Evolutionary conservation across 2,888 invertebrate species (phyloP).

Genomic region (Dryococelus australis): DNA sequence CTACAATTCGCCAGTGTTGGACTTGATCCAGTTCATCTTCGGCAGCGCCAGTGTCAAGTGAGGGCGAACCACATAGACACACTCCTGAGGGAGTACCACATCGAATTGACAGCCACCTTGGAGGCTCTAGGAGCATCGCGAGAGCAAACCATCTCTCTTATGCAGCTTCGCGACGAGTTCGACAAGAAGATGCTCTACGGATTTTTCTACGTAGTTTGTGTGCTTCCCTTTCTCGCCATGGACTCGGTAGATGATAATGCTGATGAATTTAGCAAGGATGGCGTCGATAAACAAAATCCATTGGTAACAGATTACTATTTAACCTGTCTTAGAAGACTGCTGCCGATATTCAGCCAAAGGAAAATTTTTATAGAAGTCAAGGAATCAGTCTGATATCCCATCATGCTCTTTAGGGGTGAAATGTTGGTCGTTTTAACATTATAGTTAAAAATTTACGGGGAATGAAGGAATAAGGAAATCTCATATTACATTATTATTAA

Average conservation of each 20-base stretch:
- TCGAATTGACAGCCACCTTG: neutral
- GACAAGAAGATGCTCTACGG: neutral
- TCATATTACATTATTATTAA: too few relatives aligned
- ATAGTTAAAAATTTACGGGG: too few relatives aligned
- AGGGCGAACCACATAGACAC: neutral
- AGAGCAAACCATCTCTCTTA: neutral
- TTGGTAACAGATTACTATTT: neutral
- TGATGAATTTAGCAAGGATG: neutral
- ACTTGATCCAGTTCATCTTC: too few relatives aligned
- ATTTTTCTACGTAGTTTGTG: neutral
- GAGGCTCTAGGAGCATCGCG: neutral
- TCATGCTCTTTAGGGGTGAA: too few relatives aligned
- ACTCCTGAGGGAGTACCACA: neutral
- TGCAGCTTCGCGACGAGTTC: neutral
- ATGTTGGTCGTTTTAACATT: too few relatives aligned
- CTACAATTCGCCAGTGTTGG: too few relatives aligned
- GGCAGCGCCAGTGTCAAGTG: neutral
- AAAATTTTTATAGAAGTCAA: neutral
- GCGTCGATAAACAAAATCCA: neutral
- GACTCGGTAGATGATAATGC: neutral
- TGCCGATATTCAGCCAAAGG: neutral
- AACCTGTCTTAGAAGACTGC: neutral
- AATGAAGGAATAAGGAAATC: too few relatives aligned
- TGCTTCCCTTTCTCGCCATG: neutral
- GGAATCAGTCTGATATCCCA: too few relatives aligned